Conservation (phyloP, 2,797 vertebrate species). For the Pygocentrus nattereri region DNA sequence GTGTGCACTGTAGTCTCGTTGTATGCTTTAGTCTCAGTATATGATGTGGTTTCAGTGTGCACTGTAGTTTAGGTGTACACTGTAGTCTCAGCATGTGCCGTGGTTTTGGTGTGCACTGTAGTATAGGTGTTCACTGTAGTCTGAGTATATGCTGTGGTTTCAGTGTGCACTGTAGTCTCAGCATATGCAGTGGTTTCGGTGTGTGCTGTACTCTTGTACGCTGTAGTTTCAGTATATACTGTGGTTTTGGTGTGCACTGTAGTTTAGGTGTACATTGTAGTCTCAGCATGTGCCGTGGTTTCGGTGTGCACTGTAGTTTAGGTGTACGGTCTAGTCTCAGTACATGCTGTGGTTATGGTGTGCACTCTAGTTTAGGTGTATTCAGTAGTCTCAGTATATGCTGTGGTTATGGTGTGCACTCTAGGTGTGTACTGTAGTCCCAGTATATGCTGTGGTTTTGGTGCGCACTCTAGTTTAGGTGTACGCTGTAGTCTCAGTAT, state of each 20-base stretch:
- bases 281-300: too few relatives aligned
- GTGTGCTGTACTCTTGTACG: slow-evolving; percentile 3
- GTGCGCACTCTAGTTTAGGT: too few relatives aligned
- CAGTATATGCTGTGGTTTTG: neutral
- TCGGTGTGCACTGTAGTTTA: too few relatives aligned
- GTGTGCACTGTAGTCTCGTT: too few relatives aligned
- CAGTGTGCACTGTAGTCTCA: neutral
- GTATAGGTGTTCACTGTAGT: too few relatives aligned
- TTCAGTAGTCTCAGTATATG: neutral
- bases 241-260: too few relatives aligned
- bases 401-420: neutral
- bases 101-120: too few relatives aligned
- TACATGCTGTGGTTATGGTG: too few relatives aligned
- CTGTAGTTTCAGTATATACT: too few relatives aligned
- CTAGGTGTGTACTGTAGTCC: neutral
- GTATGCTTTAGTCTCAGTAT: neutral
- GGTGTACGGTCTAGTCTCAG: too few relatives aligned
- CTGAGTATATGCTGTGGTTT: too few relatives aligned
- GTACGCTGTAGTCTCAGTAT: neutral
- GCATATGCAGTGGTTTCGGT: neutral
- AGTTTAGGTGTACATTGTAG: too few relatives aligned
- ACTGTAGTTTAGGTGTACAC: neutral
- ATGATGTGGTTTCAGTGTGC: neutral
- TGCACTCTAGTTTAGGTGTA: neutral
- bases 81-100: neutral